Conservation (phyloP, 2,888 invertebrate genomes). For the Drepanosiphum platanoidis region DNA sequence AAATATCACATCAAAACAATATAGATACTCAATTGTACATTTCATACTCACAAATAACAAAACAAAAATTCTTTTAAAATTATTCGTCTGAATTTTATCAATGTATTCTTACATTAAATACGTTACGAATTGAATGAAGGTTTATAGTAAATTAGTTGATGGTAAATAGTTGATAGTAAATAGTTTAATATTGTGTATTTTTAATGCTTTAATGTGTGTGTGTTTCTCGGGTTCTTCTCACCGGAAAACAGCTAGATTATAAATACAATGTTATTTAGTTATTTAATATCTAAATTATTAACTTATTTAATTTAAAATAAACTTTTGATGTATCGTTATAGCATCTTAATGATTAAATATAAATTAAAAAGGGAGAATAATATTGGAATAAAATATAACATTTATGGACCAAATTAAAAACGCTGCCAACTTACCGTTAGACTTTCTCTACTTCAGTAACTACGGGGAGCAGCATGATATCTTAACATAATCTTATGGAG, state of each 20-base stretch:
- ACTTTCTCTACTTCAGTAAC: conserved; percentile 22
- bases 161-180: too few species aligned
- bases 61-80: neutral
- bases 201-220: neutral
- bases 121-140: neutral
- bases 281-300: neutral
- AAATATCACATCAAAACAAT: neutral
- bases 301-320: neutral
- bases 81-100: too few species aligned
- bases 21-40: neutral
- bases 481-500: conserved; percentile 35
- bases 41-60: too few species aligned
- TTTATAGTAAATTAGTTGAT: neutral
- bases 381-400: neutral
- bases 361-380: neutral
- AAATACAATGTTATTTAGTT: too few species aligned
- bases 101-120: neutral
- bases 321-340: neutral
- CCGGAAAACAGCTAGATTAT: neutral
- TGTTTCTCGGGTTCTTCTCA: neutral
- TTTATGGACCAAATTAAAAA: conserved; percentile 16
- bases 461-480: conserved; percentile 15
- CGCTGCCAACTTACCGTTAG: conserved; percentile 18
- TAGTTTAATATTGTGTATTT: too few species aligned
- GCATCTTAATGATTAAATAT: neutral